Conservation (phyloP, 2,797 vertebrate genomes). For the Manis pentadactyla region DNA sequence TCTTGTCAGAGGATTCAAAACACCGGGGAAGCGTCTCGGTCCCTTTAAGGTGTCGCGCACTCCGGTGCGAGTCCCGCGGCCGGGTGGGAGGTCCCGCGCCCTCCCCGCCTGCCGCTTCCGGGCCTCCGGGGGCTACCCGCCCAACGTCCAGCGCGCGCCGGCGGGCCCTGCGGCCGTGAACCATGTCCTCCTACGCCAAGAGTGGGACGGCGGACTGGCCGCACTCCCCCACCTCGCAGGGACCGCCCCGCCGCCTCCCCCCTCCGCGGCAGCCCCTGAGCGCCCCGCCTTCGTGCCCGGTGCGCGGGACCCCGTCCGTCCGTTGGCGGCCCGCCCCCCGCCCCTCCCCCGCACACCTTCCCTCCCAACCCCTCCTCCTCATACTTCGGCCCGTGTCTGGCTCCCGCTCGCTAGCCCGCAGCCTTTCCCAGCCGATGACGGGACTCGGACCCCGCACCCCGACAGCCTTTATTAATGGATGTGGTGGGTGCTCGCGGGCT, state of each 20-base stretch:
- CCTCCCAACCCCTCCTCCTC: background rate
- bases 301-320: background rate
- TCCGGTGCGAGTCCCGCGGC: slow-evolving; percentile 32
- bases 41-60: slow-evolving; percentile 64
- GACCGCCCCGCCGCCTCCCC: slow-evolving; percentile 78
- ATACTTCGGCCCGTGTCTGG: background rate
- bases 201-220: slow-evolving; percentile 89
- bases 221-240: slow-evolving; percentile 92
- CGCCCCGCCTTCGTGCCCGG: slow-evolving; percentile 54
- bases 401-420: slow-evolving; percentile 64
- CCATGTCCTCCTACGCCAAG: slow-evolving; percentile 90
- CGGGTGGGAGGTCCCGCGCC: slow-evolving; percentile 7
- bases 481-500: slow-evolving; percentile 78
- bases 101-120: background rate
- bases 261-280: background rate
- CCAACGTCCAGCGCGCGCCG: slow-evolving; percentile 59
- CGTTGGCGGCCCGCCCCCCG: background rate
- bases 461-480: slow-evolving; percentile 80
- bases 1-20: slow-evolving; percentile 16
- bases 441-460: slow-evolving; percentile 69
- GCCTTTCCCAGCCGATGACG: slow-evolving; percentile 68
- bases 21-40: background rate
- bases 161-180: slow-evolving; percentile 86
- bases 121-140: background rate
- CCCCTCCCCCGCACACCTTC: background rate